A percentile compares a stretch with the other conserved stretches of the same genome.
Evolutionary conservation across 2,113 vertebrate species (phyloP).

Genomic region (Chelonoidis abingdonii): DNA sequence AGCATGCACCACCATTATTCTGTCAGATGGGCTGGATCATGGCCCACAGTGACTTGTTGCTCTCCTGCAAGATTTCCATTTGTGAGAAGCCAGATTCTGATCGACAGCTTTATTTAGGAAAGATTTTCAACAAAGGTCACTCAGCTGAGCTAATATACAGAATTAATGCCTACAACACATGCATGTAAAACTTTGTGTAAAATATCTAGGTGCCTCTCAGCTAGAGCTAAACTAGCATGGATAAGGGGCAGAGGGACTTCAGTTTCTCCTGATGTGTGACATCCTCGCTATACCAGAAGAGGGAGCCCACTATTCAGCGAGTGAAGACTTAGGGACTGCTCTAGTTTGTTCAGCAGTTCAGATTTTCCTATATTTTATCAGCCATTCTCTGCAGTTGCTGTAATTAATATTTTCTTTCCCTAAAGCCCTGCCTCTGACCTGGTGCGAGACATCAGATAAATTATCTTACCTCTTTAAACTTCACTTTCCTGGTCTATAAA

Average conservation of each 20-base stretch:
- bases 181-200: background rate
- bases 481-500: background rate
- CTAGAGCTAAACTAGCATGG: background rate
- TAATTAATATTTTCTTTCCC: background rate
- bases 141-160: background rate
- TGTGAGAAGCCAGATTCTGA: background rate
- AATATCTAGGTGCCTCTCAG: background rate
- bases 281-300: conserved; percentile 60
- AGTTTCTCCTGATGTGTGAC: conserved; percentile 1
- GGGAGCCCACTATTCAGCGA: conserved; percentile 58
- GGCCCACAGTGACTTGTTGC: background rate
- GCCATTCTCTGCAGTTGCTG: background rate
- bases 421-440: background rate
- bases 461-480: background rate
- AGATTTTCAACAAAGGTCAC: rapidly evolving
- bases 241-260: background rate
- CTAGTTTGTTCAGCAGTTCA: background rate
- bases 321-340: background rate
- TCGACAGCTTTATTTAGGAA: background rate
- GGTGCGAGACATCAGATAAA: background rate
- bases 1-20: rapidly evolving
- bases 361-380: background rate
- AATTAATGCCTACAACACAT: background rate
- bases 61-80: background rate
- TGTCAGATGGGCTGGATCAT: rapidly evolving